Percentiles rank a stretch among this genome's conserved stretches.
phyloP scores from a whole-genome alignment of 2,113 vertebrate species.

The Lota lota region DNA sequence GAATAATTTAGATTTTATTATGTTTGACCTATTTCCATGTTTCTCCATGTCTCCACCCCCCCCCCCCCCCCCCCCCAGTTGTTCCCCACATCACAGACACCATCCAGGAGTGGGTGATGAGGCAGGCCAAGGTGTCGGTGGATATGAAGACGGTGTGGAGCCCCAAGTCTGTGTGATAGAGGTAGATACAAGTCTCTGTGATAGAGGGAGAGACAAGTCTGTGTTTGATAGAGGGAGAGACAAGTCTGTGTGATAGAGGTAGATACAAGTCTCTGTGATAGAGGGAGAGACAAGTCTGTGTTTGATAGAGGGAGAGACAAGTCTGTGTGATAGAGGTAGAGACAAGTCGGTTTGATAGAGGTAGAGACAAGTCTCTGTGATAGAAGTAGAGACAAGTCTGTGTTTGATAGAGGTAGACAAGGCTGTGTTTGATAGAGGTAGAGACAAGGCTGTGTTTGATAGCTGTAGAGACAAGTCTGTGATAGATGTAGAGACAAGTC shows the following conservation, averaged over 20 bases:
- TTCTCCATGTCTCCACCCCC: neutral
- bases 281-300: constrained; percentile 73
- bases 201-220: constrained; percentile 63
- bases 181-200: constrained; percentile 59
- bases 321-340: too few species aligned
- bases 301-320: too few species aligned
- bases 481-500: too few species aligned
- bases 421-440: too few species aligned
- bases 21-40: neutral
- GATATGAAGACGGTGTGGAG: constrained; percentile 85
- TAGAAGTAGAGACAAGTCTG: too few species aligned
- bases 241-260: too few species aligned
- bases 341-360: too few species aligned
- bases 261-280: constrained; percentile 64
- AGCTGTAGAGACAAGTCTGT: too few species aligned
- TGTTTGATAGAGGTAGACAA: too few species aligned
- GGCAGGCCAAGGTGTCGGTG: constrained; percentile 87
- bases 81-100: constrained; percentile 97
- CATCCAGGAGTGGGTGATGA: constrained; percentile 96
- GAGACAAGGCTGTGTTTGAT: too few species aligned
- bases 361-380: too few species aligned
- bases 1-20: neutral
- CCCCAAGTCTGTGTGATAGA: constrained; percentile 98
- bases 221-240: constrained; percentile 87
- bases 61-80: constrained; percentile 74